Percentiles rank a stretch among this genome's conserved stretches.
Conservation (phyloP, 2,888 invertebrate genomes). For the Thecophora atra region DNA sequence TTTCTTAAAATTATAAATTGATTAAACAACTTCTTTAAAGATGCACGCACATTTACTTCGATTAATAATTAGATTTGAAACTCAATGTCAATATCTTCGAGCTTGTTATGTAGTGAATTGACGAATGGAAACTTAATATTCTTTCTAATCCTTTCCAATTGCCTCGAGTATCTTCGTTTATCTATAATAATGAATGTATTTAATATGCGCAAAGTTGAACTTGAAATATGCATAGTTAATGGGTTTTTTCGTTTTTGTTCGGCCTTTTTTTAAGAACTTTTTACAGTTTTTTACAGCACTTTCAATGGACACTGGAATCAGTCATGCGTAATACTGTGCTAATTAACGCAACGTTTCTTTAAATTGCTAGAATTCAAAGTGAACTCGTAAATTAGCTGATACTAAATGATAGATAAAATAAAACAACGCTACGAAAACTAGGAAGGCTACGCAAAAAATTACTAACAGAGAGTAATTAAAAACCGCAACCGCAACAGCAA, state of each 20-base stretch:
- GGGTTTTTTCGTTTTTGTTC: neutral
- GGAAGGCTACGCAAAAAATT: neutral
- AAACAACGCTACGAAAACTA: neutral
- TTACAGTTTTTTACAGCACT: constrained; percentile 12
- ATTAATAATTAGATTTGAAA: too few relatives aligned
- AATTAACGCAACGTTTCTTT: neutral
- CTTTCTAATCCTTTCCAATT: too few relatives aligned
- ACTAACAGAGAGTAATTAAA: neutral
- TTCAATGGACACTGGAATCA: constrained; percentile 30
- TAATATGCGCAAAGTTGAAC: neutral
- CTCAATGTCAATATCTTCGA: too few relatives aligned
- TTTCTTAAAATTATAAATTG: too few relatives aligned
- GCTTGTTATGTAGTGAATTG: too few relatives aligned
- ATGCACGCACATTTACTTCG: too few relatives aligned
- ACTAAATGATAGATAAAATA: constrained; percentile 2
- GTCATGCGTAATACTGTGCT: constrained; percentile 37
- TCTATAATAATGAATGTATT: too few relatives aligned
- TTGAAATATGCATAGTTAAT: neutral
- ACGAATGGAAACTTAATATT: too few relatives aligned
- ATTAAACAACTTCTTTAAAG: too few relatives aligned
- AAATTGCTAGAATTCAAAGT: neutral
- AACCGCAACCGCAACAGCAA: neutral
- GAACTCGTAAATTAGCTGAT: constrained; percentile 6
- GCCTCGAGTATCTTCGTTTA: too few relatives aligned
- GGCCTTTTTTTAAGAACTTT: neutral